Percentiles rank a stretch among this genome's conserved stretches.
These are phyloP conservation scores for Platycercus adscitus DNA, from an alignment of 2,113 vertebrate species.

Conservation along the genomic window DNA sequence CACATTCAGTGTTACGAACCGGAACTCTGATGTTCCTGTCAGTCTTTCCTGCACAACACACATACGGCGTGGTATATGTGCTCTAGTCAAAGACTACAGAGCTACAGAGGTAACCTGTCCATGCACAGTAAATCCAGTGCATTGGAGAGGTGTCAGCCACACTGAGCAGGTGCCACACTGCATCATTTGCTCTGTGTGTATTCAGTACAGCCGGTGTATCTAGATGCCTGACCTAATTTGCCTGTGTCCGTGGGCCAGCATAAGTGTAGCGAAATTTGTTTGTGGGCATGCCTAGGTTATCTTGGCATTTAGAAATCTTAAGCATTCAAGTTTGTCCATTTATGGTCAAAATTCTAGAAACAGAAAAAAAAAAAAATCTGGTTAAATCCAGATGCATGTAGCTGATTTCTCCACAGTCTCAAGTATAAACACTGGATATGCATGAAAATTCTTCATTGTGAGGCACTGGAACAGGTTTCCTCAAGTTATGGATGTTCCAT, in stretches of 20 bases:
- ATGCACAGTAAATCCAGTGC: background rate
- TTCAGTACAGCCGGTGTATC: fast-evolving
- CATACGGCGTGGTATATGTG: fast-evolving
- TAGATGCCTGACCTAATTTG: fast-evolving
- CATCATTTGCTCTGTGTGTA: background rate
- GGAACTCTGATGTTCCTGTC: background rate
- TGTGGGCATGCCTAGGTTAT: background rate
- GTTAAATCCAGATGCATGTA: background rate
- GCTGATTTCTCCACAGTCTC: background rate
- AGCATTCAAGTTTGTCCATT: background rate
- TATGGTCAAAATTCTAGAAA: background rate
- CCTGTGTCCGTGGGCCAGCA: background rate
- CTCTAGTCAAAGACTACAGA: background rate
- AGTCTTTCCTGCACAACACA: background rate
- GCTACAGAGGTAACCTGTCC: background rate
- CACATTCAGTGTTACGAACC: background rate
- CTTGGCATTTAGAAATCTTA: background rate
- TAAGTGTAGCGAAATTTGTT: background rate
- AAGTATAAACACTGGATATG: background rate
- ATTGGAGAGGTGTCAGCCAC: background rate
- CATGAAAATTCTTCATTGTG: background rate
- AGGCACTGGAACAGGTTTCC: background rate
- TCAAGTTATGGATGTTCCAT: background rate
- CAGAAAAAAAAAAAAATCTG: background rate
- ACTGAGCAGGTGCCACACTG: background rate